Conservation (phyloP, 2,797 vertebrate species). For the Cryptoblepharus egeriae region DNA sequence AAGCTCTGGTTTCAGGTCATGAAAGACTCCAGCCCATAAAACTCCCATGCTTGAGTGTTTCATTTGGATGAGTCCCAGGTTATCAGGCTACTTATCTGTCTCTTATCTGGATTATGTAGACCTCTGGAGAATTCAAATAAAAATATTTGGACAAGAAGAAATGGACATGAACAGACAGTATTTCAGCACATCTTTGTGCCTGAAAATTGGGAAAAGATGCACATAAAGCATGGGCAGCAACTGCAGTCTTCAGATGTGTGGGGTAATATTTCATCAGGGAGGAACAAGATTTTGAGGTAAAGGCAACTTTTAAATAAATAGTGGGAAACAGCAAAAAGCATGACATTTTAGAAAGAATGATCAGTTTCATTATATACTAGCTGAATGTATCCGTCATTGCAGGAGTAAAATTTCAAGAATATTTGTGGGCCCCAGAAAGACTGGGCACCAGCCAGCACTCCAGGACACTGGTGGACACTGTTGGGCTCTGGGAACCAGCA, state of each 20-base stretch:
- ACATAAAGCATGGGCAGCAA: background rate
- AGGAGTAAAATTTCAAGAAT: too few species aligned
- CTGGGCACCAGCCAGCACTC: too few species aligned
- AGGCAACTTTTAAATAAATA: background rate
- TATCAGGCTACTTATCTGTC: slow-evolving; percentile 5
- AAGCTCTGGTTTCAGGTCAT: slow-evolving; percentile 11
- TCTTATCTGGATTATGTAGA: slow-evolving; percentile 26
- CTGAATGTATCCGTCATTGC: too few species aligned
- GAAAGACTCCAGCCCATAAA: slow-evolving; percentile 13
- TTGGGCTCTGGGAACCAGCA: too few species aligned
- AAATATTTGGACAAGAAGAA: slow-evolving; percentile 39
- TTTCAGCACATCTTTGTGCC: background rate
- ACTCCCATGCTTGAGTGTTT: background rate
- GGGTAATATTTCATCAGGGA: background rate
- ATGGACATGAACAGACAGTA: background rate
- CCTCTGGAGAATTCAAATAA: background rate
- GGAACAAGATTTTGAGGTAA: background rate
- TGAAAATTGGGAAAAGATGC: slow-evolving; percentile 11
- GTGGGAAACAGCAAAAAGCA: background rate
- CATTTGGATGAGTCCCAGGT: background rate
- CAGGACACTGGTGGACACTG: too few species aligned
- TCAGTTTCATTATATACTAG: too few species aligned
- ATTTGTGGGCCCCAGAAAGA: too few species aligned
- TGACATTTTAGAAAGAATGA: background rate
- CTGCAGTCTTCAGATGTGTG: background rate